These are phyloP conservation scores for Drosophila dunni DNA, from an alignment of 1,140 invertebrate species.

Conservation along the genomic window DNA sequence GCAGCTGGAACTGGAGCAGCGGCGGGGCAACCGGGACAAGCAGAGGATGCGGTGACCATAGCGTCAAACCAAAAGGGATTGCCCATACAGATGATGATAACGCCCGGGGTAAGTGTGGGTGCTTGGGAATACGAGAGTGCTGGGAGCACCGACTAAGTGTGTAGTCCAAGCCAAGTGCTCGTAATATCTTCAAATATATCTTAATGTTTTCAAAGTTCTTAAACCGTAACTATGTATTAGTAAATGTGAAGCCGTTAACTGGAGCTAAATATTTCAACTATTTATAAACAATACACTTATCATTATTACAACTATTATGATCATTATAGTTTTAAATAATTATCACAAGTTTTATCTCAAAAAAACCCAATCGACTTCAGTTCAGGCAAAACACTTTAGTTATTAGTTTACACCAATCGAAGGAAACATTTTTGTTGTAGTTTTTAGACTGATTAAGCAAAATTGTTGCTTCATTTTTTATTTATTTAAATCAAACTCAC, in stretches of 20 bases:
- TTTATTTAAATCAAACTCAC: conserved; percentile 1
- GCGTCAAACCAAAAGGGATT: conserved; percentile 64
- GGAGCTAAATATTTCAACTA: conserved; percentile 71
- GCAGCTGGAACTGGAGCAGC: conserved; percentile 26
- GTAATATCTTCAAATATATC: conserved; percentile 66
- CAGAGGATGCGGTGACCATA: conserved; percentile 64
- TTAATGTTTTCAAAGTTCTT: conserved; percentile 82
- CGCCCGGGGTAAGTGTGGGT: conserved; percentile 82
- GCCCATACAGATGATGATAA: conserved; percentile 84
- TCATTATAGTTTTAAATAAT: neutral
- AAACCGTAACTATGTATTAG: conserved; percentile 76
- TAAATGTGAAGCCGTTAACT: conserved; percentile 79
- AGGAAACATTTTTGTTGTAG: neutral
- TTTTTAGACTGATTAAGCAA: neutral
- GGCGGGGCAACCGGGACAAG: conserved; percentile 16
- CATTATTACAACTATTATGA: conserved; percentile 17
- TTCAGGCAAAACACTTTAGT: neutral
- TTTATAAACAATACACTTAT: conserved; percentile 40
- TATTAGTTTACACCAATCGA: conserved; percentile 1
- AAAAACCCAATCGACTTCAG: neutral
- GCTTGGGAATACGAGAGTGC: neutral
- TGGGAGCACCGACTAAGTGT: conserved; percentile 22
- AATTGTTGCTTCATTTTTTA: conserved; percentile 17
- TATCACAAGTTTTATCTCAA: neutral
- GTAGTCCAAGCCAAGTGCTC: conserved; percentile 48